Evolutionary conservation across 2,113 vertebrate genomes (phyloP).

Genomic region (Machaerirhynchus nigripectus): DNA sequence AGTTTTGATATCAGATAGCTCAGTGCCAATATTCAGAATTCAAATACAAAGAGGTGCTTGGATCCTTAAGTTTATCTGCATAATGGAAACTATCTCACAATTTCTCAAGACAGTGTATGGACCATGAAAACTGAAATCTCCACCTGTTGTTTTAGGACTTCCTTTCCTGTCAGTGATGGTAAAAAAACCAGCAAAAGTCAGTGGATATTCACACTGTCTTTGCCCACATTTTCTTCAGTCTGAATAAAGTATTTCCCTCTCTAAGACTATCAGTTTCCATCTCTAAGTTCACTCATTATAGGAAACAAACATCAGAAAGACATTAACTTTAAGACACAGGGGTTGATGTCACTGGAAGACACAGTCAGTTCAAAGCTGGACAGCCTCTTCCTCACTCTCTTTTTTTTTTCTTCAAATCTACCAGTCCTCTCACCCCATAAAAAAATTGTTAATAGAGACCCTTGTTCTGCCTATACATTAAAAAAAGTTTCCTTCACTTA

Average conservation of each 20-base stretch:
- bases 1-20: background rate
- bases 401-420: background rate
- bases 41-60: background rate
- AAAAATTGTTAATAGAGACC: conserved; percentile 15
- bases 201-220: background rate
- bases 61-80: background rate
- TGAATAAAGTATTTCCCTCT: background rate
- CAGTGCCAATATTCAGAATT: background rate
- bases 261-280: background rate
- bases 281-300: background rate
- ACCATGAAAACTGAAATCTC: background rate
- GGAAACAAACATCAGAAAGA: background rate
- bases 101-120: background rate
- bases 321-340: background rate
- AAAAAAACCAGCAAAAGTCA: background rate
- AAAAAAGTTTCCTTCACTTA: background rate
- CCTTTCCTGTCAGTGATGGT: background rate
- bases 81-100: background rate
- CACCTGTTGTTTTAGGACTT: background rate
- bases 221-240: background rate
- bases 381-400: background rate
- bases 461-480: background rate
- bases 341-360: background rate
- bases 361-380: background rate
- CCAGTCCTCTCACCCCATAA: conserved; percentile 18